These are phyloP conservation scores for Amphibalanus amphitrite DNA, from an alignment of 1,140 invertebrate species.

Conservation along the genomic window DNA sequence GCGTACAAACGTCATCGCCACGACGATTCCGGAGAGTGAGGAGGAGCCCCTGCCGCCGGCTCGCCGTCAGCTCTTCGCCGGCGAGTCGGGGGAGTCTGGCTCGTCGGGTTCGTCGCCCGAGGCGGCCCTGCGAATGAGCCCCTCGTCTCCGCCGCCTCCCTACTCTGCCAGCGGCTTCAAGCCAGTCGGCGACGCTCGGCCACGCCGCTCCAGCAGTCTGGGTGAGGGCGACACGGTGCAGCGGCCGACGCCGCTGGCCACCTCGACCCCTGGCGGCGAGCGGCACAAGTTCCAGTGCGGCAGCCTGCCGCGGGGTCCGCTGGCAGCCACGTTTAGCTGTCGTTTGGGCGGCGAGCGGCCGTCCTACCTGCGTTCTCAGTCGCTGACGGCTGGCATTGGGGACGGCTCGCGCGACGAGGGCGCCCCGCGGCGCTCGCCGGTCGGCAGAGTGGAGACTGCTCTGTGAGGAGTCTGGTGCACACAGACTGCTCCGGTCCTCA, in stretches of 20 bases:
- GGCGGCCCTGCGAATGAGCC: neutral
- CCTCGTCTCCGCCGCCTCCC: neutral
- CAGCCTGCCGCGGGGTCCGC: slow-evolving; percentile 2
- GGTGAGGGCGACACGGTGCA: neutral
- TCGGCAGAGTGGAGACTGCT: no score
- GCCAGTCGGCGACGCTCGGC: neutral
- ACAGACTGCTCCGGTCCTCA: no score
- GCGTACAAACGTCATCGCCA: slow-evolving; percentile 1
- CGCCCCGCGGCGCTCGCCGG: no score
- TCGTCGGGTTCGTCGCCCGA: neutral
- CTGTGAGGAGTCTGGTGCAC: no score
- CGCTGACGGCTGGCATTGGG: neutral
- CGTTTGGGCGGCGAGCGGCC: neutral
- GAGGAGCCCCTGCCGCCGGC: slow-evolving; percentile 4
- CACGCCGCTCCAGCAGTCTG: neutral
- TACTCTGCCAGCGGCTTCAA: neutral
- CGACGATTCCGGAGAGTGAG: neutral
- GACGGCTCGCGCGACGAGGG: no score
- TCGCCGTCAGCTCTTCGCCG: neutral
- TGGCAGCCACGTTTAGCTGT: neutral
- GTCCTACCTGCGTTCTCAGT: neutral
- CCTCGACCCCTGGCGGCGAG: neutral
- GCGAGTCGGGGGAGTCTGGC: neutral
- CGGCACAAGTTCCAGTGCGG: neutral
- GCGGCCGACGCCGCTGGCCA: neutral